A percentile compares a stretch with the other conserved stretches of the same genome.
Evolutionary conservation across 2,113 vertebrate species (phyloP).

Genomic region (Leucopsar rothschildi): DNA sequence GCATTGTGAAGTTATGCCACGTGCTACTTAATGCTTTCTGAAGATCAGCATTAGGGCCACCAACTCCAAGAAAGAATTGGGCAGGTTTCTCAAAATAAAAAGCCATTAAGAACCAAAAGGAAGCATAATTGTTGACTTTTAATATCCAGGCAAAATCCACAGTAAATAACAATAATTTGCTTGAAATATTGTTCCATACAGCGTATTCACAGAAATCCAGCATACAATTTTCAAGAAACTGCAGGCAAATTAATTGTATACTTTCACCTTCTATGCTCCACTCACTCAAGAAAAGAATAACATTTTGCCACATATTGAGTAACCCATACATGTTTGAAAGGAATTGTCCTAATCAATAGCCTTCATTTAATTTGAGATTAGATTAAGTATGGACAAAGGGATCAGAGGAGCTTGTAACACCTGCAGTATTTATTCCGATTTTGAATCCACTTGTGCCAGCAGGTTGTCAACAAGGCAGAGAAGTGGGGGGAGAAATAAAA

Average conservation of each 20-base stretch:
- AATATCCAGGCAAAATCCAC: constrained; percentile 71
- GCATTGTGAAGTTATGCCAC: neutral
- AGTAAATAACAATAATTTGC: constrained; percentile 81
- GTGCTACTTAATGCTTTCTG: constrained; percentile 5
- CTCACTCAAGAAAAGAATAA: constrained; percentile 65
- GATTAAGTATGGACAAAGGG: constrained; percentile 67
- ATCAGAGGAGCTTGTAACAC: constrained; percentile 37
- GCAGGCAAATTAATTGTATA: constrained; percentile 78
- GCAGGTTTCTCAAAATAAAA: constrained; percentile 73
- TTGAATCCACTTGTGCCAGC: constrained; percentile 11
- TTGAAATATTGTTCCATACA: constrained; percentile 66
- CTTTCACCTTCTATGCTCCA: constrained; percentile 70
- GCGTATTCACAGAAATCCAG: constrained; percentile 72
- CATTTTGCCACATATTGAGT: constrained; percentile 54
- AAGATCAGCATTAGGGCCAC: neutral
- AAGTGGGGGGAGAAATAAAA: neutral
- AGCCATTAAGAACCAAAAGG: constrained; percentile 66
- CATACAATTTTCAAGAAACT: constrained; percentile 73
- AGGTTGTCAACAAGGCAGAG: constrained; percentile 18
- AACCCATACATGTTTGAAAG: constrained; percentile 54
- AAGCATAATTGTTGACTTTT: constrained; percentile 76
- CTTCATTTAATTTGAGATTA: constrained; percentile 72
- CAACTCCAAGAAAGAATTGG: constrained; percentile 52
- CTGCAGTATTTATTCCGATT: constrained; percentile 13
- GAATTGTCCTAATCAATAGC: constrained; percentile 69